These are phyloP conservation scores for Nycticryphes semicollaris DNA, from an alignment of 2,113 vertebrate genomes.

Conservation along the genomic window DNA sequence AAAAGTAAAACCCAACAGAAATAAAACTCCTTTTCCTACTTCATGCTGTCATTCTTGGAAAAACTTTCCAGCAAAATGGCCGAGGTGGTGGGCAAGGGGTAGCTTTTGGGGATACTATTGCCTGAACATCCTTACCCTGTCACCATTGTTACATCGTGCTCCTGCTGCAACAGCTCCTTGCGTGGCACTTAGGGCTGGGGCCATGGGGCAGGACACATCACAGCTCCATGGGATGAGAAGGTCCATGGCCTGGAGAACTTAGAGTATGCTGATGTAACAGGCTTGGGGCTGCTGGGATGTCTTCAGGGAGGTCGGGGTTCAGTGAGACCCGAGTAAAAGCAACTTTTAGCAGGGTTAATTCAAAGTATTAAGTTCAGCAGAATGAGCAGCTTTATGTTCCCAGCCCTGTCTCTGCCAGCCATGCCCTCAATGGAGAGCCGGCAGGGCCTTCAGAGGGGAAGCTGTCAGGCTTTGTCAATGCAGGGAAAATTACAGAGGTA, in stretches of 20 bases:
- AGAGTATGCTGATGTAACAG: fast-evolving
- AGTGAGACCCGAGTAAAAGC: background rate
- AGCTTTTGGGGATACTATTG: background rate
- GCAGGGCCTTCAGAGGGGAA: background rate
- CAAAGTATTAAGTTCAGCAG: background rate
- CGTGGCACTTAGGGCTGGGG: fast-evolving
- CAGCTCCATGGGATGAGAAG: background rate
- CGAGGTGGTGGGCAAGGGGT: background rate
- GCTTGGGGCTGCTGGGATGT: background rate
- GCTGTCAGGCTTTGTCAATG: background rate
- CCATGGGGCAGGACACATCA: background rate
- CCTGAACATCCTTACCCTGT: background rate
- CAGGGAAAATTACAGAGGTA: background rate
- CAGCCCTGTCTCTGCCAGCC: background rate
- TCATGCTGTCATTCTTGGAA: background rate
- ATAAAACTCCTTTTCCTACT: background rate
- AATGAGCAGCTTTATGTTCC: background rate
- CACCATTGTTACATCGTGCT: fast-evolving
- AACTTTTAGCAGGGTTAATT: background rate
- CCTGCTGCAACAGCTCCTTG: background rate
- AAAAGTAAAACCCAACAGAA: background rate
- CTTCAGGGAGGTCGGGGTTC: background rate
- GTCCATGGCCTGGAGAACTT: background rate
- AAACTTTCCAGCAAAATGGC: background rate
- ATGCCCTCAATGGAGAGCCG: background rate